Evolutionary conservation across 2,797 vertebrate species (phyloP).

Genomic region (Scarus forsteni): DNA sequence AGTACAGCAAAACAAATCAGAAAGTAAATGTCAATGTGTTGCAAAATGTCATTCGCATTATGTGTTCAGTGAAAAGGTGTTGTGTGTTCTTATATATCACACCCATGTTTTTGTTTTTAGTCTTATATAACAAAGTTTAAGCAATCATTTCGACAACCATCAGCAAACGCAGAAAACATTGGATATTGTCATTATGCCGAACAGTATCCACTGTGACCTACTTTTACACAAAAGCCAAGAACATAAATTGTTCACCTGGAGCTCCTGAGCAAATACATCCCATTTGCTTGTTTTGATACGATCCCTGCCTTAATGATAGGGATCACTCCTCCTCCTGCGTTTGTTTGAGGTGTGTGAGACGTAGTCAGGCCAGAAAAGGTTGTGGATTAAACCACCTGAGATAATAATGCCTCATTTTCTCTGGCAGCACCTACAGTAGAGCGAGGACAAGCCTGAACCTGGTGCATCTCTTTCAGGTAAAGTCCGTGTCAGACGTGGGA

Average conservation of each 20-base stretch:
- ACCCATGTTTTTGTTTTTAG: no score
- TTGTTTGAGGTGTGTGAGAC: constrained; percentile 1
- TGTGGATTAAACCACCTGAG: constrained; percentile 17
- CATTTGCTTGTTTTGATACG: background rate
- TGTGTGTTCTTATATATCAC: no score
- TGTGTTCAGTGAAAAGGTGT: no score
- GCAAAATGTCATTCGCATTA: no score
- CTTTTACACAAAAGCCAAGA: background rate
- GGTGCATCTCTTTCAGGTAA: constrained; percentile 40
- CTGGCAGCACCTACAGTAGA: constrained; percentile 1
- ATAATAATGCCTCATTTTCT: constrained; percentile 7
- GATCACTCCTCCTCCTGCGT: constrained; percentile 10
- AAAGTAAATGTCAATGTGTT: no score
- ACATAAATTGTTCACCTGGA: background rate
- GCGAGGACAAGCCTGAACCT: constrained; percentile 38
- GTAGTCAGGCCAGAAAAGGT: constrained; percentile 14
- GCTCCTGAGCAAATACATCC: background rate
- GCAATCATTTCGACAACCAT: no score
- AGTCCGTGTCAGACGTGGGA: constrained; percentile 42
- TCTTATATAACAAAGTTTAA: no score
- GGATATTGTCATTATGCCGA: background rate
- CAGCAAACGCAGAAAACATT: background rate
- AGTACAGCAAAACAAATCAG: no score
- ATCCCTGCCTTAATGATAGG: background rate
- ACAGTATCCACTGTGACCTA: background rate